phyloP scores from a whole-genome alignment of 64 coral and sea anemone genomes.

The Stichodactyla helianthus region DNA sequence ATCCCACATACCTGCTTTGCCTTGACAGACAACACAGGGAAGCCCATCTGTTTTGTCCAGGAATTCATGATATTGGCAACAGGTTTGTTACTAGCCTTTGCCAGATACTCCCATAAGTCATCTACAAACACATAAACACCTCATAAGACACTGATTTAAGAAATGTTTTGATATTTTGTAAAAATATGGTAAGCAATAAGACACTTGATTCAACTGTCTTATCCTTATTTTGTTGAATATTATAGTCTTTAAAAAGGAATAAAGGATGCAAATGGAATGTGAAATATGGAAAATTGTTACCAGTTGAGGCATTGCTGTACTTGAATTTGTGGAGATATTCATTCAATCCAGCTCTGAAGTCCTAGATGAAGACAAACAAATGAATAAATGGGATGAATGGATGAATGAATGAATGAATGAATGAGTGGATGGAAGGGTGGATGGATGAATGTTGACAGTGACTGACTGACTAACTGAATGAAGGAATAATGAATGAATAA shows the following conservation, averaged over 20 bases:
- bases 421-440: not conserved
- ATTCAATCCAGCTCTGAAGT: constrained; percentile 76
- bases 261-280: too few species aligned
- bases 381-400: not conserved
- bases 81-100: constrained; percentile 73
- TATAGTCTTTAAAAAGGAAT: not conserved
- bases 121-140: constrained; percentile 45
- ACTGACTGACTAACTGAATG: too few species aligned
- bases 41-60: constrained; percentile 99
- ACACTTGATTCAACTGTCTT: constrained; percentile 16
- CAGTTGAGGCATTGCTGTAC: constrained; percentile 88
- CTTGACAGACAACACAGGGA: constrained; percentile 80
- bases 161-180: too few species aligned
- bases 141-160: constrained; percentile 33
- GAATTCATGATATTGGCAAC: constrained; percentile 88
- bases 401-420: too few species aligned
- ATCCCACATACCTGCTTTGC: constrained; percentile 63
- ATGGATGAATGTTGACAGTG: not conserved
- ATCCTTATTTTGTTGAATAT: too few species aligned
- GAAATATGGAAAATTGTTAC: constrained; percentile 17
- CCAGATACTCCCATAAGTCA: constrained; percentile 76
- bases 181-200: too few species aligned
- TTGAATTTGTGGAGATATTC: constrained; percentile 87
- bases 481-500: not conserved
- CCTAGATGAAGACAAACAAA: constrained; percentile 22